Evolutionary conservation across 2,888 invertebrate species (phyloP).

Genomic region (Latheticus oryzae): DNA sequence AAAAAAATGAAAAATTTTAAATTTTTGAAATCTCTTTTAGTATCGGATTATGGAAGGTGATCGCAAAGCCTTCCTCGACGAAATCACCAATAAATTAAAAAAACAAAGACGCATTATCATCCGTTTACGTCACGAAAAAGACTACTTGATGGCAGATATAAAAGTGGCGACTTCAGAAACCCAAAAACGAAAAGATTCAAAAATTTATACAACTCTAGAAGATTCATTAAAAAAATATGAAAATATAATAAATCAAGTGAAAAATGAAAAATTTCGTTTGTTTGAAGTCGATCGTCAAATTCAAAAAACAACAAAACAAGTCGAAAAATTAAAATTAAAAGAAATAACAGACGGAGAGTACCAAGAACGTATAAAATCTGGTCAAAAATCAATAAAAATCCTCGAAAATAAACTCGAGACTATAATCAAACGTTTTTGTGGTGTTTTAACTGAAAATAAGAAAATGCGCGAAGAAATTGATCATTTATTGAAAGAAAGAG

Average conservation of each 20-base stretch:
- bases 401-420: slow-evolving; percentile 82
- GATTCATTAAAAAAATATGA: slow-evolving; percentile 70
- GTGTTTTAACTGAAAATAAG: slow-evolving; percentile 79
- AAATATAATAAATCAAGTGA: slow-evolving; percentile 62
- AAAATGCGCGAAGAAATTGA: slow-evolving; percentile 83
- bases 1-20: slow-evolving; percentile 1
- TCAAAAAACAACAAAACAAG: slow-evolving; percentile 65
- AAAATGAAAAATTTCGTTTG: slow-evolving; percentile 61
- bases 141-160: slow-evolving; percentile 73
- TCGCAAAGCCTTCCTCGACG: slow-evolving; percentile 76
- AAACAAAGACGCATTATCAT: slow-evolving; percentile 74
- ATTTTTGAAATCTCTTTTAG: slow-evolving; percentile 64
- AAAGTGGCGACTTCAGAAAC: slow-evolving; percentile 71
- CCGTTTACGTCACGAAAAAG: slow-evolving; percentile 72
- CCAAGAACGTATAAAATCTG: slow-evolving; percentile 67
- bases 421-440: slow-evolving; percentile 80
- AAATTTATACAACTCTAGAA: slow-evolving; percentile 68
- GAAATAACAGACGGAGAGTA: slow-evolving; percentile 65
- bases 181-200: slow-evolving; percentile 70
- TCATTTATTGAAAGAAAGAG: slow-evolving; percentile 83
- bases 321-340: slow-evolving; percentile 62
- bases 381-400: slow-evolving; percentile 70
- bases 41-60: slow-evolving; percentile 87
- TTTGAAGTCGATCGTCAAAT: slow-evolving; percentile 69
- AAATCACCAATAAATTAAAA: slow-evolving; percentile 74